phyloP scores from a whole-genome alignment of 2,888 invertebrate genomes.

The Harpalus rufipes region DNA sequence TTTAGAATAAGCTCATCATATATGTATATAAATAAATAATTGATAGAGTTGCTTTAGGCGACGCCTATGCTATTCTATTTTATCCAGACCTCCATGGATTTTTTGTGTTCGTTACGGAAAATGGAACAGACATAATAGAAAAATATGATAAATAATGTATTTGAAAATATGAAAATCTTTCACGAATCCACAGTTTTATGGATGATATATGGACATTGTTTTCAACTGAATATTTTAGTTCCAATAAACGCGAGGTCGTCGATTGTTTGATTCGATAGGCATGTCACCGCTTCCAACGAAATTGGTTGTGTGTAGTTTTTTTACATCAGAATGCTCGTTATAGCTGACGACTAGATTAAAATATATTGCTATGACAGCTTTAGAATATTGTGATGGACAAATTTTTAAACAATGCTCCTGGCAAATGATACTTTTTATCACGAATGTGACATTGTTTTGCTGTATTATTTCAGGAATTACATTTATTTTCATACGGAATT shows the following conservation, averaged over 20 bases:
- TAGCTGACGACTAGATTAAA: conserved; percentile 15
- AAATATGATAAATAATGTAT: conserved; percentile 63
- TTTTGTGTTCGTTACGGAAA: conserved; percentile 59
- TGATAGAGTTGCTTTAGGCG: not conserved
- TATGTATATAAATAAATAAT: conserved; percentile 1
- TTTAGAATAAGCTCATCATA: not conserved
- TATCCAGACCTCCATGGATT: conserved; percentile 50
- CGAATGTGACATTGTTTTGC: not conserved
- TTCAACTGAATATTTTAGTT: conserved; percentile 58
- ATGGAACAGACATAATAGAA: conserved; percentile 60
- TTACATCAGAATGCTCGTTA: conserved; percentile 11
- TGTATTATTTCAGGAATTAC: not conserved
- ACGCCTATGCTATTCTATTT: conserved; percentile 49
- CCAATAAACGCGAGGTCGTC: conserved; percentile 48
- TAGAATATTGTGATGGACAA: conserved; percentile 18
- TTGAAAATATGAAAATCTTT: conserved; percentile 57
- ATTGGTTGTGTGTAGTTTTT: conserved; percentile 46
- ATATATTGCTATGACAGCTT: conserved; percentile 17
- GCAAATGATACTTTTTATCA: not conserved
- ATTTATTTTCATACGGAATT: not conserved
- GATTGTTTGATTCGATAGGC: conserved; percentile 50
- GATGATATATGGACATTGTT: conserved; percentile 59
- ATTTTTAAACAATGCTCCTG: conserved; percentile 15
- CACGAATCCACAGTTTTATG: conserved; percentile 53
- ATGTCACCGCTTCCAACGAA: conserved; percentile 32